A percentile compares a stretch with the other conserved stretches of the same genome.
Conservation (phyloP, 2,888 invertebrate genomes). For the Drosophila dives region DNA sequence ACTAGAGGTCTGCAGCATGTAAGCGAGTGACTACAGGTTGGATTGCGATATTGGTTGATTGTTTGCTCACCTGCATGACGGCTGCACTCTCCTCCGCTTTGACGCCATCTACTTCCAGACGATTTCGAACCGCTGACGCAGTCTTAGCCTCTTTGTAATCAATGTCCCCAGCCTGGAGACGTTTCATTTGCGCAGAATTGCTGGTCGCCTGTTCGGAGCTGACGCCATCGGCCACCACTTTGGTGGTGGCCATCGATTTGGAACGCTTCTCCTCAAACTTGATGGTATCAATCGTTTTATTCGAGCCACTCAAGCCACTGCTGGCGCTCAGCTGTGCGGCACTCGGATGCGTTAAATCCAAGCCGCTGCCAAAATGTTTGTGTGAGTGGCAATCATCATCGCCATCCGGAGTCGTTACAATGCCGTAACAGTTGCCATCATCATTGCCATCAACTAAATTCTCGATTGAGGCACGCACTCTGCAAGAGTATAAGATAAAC, state of each 20-base stretch:
- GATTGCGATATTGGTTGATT: background rate
- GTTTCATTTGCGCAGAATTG: conserved; percentile 89
- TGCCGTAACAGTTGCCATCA: conserved; percentile 86
- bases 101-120: conserved; percentile 93
- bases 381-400: conserved; percentile 86
- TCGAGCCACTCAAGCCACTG: conserved; percentile 81
- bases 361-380: conserved; percentile 78
- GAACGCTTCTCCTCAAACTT: conserved; percentile 94
- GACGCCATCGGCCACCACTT: conserved; percentile 92
- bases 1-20: conserved; percentile 23
- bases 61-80: conserved; percentile 89
- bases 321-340: conserved; percentile 84
- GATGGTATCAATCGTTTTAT: conserved; percentile 87
- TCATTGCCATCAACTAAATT: conserved; percentile 89
- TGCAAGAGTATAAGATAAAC: conserved; percentile 58
- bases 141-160: conserved; percentile 93
- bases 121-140: conserved; percentile 91
- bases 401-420: conserved; percentile 93
- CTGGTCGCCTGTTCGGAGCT: conserved; percentile 91
- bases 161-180: conserved; percentile 92
- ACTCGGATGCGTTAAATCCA: conserved; percentile 82
- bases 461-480: conserved; percentile 91
- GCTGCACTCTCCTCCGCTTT: conserved; percentile 94
- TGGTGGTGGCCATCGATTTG: conserved; percentile 91
- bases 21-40: conserved; percentile 5